Conservation (phyloP, 2,888 invertebrate genomes). For the Aporophyla nigra region DNA sequence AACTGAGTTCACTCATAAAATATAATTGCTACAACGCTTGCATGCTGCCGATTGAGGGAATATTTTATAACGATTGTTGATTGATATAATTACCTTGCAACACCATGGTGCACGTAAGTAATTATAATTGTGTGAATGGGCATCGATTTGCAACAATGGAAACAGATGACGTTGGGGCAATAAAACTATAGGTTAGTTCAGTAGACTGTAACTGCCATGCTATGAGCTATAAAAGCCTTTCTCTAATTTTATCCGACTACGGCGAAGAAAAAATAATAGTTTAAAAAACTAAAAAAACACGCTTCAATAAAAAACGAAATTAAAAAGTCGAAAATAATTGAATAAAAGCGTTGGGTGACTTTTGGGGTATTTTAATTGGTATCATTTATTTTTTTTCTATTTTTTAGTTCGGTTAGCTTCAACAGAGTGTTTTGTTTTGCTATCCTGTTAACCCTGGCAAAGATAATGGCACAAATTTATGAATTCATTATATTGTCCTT, state of each 20-base stretch:
- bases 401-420: no score
- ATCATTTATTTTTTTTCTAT: no score
- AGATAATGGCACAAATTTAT: no score
- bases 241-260: background rate
- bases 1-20: background rate
- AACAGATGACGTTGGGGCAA: background rate
- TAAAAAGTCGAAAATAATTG: no score
- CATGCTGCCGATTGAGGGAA: background rate
- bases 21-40: constrained; percentile 9
- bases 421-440: no score
- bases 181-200: background rate
- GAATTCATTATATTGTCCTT: no score
- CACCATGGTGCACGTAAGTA: background rate
- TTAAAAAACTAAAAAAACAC: no score
- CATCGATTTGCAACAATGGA: constrained; percentile 28
- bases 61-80: background rate
- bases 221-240: background rate
- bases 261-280: no score
- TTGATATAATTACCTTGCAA: constrained; percentile 25
- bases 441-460: no score
- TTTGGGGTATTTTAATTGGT: no score
- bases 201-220: background rate
- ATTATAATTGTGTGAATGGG: constrained; percentile 27
- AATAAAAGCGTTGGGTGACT: no score
- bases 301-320: no score